Percentiles rank a stretch among this genome's conserved stretches.
Evolutionary conservation across 53 echinoderm and acorn worm species (phyloP).

Genomic region (Glandiceps talaboti): DNA sequence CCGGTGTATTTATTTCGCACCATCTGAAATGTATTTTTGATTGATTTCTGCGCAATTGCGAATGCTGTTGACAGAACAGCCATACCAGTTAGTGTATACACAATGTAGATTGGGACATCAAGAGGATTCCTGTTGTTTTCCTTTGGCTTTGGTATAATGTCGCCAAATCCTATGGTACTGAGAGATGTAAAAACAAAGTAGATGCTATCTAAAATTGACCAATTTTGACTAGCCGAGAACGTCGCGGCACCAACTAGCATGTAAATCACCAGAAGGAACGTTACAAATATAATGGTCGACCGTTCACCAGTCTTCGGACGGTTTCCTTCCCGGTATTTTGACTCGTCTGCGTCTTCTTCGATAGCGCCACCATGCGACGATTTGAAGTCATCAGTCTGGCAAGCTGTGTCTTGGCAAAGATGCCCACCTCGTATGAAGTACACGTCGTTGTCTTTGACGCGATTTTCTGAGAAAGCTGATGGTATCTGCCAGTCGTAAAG

Average conservation of each 20-base stretch:
- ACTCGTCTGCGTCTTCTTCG: background rate
- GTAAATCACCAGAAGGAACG: background rate
- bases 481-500: too few relatives aligned
- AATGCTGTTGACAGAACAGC: background rate
- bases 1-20: background rate
- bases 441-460: background rate
- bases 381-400: background rate
- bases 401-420: background rate
- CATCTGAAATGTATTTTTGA: background rate
- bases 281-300: background rate
- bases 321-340: background rate
- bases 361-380: too few relatives aligned
- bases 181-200: background rate
- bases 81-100: background rate
- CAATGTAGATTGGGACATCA: background rate
- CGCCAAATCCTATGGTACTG: background rate
- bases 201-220: background rate
- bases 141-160: background rate
- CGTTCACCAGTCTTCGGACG: background rate
- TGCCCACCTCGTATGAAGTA: background rate
- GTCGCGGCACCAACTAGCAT: background rate
- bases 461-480: too few relatives aligned
- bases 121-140: background rate
- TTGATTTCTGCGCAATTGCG: background rate
- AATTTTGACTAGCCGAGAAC: background rate